Evolutionary conservation across 2,113 vertebrate species (phyloP), one percentile per base, ranked within the genome.

Genomic region (Rhea americana): DNA sequence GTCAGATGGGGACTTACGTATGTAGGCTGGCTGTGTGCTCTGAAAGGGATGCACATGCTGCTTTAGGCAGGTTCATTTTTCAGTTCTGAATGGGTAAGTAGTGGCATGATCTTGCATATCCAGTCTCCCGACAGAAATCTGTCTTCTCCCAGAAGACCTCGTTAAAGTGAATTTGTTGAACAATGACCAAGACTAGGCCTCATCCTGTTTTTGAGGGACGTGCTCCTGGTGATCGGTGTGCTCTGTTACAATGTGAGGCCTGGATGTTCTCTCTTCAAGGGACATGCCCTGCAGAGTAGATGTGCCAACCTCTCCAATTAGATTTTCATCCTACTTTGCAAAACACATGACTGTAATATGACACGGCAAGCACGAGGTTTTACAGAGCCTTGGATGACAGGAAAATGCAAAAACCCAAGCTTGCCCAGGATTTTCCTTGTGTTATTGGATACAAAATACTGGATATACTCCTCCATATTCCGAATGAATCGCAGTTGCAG

Each of bases 41-140:
- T 14, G 30, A 9, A 18, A 14, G 66, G 32, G 51, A 13, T 9
- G n/a, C 9, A 5, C 8, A 0, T 1, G 4, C 3, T 24, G 76
- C 63, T 70, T 39, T 25, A 10, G 37, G 18, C 13, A 1, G 0
- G 30, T 30, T 37, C 14, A 1, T 28, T 41, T 71, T n/a, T 12
- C 25, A 13, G 25, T 18, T 37, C 76, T 3, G 0, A n/a, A n/a
- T 25, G 39, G 56, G 43, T 18, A 24, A 28, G 9, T 30, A 24
- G 24, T 20, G 10, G 9, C 41, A 13, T 7, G 26, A 18, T n/a
- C 62, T 47, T 58, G 61, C 21, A 7, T 12, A 11, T 32, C 17
- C 32, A 4, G 0, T 28, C 30, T 58, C 43, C 70, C 14, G 32
- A 51, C 56, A 59, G n/a, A 58, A 47, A 53, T 15, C 43, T 5